These are phyloP conservation scores for Oriolus oriolus DNA, from an alignment of 2,113 vertebrate species.

Conservation along the genomic window DNA sequence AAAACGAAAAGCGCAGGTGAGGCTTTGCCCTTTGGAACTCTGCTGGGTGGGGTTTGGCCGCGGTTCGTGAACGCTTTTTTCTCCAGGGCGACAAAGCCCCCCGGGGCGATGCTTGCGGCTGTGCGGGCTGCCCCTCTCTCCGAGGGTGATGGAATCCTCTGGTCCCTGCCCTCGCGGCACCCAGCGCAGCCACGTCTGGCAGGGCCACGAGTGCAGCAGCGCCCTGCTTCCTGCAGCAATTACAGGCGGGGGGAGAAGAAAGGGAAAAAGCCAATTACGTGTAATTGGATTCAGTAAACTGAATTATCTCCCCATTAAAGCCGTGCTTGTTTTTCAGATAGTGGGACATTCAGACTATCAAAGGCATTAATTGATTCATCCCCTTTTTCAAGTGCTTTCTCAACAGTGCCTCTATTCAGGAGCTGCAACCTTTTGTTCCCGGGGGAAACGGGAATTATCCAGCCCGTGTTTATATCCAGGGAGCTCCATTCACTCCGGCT, in stretches of 20 bases:
- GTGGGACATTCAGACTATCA: conserved; percentile 54
- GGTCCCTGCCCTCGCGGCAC: neutral
- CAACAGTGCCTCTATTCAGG: conserved; percentile 20
- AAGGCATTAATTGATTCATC: conserved; percentile 64
- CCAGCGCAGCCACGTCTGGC: neutral
- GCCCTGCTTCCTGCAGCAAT: neutral
- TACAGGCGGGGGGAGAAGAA: neutral
- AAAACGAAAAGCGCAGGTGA: neutral
- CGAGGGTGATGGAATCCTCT: neutral
- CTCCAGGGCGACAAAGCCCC: neutral
- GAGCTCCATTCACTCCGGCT: conserved; percentile 27
- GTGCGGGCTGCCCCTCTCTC: neutral
- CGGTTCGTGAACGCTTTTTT: neutral
- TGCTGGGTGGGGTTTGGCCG: neutral
- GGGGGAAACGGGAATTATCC: neutral
- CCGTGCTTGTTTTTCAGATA: conserved; percentile 40
- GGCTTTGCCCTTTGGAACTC: neutral
- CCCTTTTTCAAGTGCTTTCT: conserved; percentile 50
- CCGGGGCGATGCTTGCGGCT: neutral
- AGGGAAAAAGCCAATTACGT: conserved; percentile 40
- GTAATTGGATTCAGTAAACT: conserved; percentile 65
- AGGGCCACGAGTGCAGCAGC: neutral
- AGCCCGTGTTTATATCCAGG: conserved; percentile 1
- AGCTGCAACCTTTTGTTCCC: conserved; percentile 52
- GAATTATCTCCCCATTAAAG: conserved; percentile 63